phyloP scores from a whole-genome alignment of 2,888 invertebrate species.

The Synergus japonicus region DNA sequence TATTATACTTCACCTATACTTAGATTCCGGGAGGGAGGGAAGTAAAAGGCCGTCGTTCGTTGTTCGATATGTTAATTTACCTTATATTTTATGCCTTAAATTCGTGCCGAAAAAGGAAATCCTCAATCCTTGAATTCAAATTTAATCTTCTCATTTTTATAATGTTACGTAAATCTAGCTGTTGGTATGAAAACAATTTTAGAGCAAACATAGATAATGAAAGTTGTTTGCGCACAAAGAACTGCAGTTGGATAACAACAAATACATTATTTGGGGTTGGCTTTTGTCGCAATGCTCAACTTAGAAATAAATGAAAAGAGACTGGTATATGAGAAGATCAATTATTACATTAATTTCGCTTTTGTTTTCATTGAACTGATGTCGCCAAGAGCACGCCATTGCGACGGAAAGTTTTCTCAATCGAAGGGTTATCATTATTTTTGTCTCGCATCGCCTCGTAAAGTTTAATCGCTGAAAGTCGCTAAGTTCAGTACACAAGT shows the following conservation, averaged over 20 bases:
- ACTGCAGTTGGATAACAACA: not conserved
- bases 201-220: too few species aligned
- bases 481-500: conserved; percentile 14
- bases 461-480: conserved; percentile 51
- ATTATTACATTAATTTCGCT: conserved; percentile 23
- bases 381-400: conserved; percentile 42
- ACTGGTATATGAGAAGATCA: not conserved
- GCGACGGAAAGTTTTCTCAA: conserved; percentile 58
- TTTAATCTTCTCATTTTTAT: too few species aligned
- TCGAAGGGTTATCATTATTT: conserved; percentile 59
- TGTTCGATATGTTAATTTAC: conserved; percentile 22
- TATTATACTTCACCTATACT: conserved; percentile 27
- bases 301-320: not conserved
- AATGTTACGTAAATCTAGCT: too few species aligned
- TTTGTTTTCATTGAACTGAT: conserved; percentile 28
- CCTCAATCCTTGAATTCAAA: not conserved
- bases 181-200: too few species aligned
- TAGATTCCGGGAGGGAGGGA: conserved; percentile 24
- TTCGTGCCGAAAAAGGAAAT: conserved; percentile 3
- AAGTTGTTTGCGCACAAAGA: too few species aligned
- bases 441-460: conserved; percentile 53
- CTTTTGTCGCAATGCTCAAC: not conserved
- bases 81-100: conserved; percentile 2
- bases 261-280: not conserved
- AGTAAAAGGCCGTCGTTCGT: conserved; percentile 32